Conservation (phyloP, 2,113 vertebrate species). For the Coregonus clupeaformis region DNA sequence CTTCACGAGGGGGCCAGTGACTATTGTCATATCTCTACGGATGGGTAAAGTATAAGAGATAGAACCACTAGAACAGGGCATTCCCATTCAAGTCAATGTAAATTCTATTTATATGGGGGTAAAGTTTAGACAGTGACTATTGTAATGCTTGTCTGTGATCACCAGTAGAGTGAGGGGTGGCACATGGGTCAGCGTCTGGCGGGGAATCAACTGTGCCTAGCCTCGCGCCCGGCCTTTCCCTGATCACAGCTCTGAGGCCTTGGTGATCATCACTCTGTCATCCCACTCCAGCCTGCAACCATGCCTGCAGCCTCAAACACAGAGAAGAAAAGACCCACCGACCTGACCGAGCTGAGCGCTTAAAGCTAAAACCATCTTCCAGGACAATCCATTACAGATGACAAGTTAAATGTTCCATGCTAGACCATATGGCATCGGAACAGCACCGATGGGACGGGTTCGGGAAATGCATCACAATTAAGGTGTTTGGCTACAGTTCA, state of each 20-base stretch:
- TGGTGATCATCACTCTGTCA: neutral
- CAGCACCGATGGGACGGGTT: conserved; percentile 74
- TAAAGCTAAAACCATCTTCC: conserved; percentile 86
- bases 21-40: conserved; percentile 73
- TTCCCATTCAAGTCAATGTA: too few species aligned
- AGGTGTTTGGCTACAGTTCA: conserved; percentile 82
- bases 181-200: too few species aligned
- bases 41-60: conserved; percentile 57
- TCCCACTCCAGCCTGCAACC: conserved; percentile 77
- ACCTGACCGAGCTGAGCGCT: conserved; percentile 65
- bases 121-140: too few species aligned
- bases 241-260: neutral
- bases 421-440: conserved; percentile 86
- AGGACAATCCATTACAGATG: conserved; percentile 90
- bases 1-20: conserved; percentile 72
- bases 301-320: conserved; percentile 70
- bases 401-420: conserved; percentile 93
- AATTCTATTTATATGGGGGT: too few species aligned
- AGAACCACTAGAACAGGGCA: too few species aligned
- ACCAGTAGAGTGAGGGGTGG: conserved; percentile 40
- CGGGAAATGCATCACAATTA: conserved; percentile 87
- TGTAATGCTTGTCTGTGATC: too few species aligned
- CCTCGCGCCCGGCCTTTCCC: too few species aligned
- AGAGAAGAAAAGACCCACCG: conserved; percentile 30
- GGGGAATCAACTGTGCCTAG: conserved; percentile 66